Conservation (phyloP, 2,888 invertebrate species). For the Macroteleia sp. region DNA sequence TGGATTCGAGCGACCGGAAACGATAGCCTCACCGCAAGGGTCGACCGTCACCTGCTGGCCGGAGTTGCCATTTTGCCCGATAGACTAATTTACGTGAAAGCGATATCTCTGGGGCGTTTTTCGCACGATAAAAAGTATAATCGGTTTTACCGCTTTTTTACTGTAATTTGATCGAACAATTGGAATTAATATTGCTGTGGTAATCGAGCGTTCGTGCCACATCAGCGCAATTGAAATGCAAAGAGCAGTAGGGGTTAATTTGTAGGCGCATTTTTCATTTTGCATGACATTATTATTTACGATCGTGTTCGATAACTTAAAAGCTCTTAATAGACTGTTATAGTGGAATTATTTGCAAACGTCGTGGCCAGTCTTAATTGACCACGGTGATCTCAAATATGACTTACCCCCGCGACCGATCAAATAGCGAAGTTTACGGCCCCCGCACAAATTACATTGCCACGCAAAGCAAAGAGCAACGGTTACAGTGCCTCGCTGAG, state of each 20-base stretch:
- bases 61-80: slow-evolving; percentile 7
- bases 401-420: slow-evolving; percentile 42
- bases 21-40: slow-evolving; percentile 38
- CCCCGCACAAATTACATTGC: slow-evolving; percentile 53
- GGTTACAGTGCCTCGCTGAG: slow-evolving; percentile 65
- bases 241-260: background rate
- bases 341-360: slow-evolving; percentile 13
- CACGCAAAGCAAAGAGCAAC: slow-evolving; percentile 64
- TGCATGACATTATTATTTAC: slow-evolving; percentile 30
- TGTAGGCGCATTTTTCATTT: slow-evolving; percentile 28
- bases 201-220: slow-evolving; percentile 4
- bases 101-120: background rate
- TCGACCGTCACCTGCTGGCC: slow-evolving; percentile 34
- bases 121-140: too few relatives aligned
- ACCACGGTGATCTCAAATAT: slow-evolving; percentile 61
- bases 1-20: slow-evolving; percentile 46
- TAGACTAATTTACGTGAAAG: slow-evolving; percentile 19
- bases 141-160: too few relatives aligned
- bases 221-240: slow-evolving; percentile 8
- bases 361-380: slow-evolving; percentile 63
- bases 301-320: slow-evolving; percentile 16
- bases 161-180: background rate
- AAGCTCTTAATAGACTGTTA: slow-evolving; percentile 43
- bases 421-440: slow-evolving; percentile 48
- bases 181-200: background rate